phyloP scores from a whole-genome alignment of 2,888 invertebrate genomes.

The Silvanus unidentatus region DNA sequence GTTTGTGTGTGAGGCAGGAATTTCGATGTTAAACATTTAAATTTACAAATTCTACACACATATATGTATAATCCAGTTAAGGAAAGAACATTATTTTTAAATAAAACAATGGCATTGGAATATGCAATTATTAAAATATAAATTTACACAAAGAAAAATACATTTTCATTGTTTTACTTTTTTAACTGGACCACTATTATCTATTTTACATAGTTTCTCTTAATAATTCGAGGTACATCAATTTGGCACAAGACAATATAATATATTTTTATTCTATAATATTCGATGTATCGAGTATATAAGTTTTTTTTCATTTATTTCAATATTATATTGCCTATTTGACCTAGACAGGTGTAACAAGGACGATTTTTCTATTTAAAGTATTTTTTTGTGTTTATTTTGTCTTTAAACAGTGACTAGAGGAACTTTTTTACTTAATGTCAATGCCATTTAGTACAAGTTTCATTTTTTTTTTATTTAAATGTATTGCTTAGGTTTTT shows the following conservation, averaged over 20 bases:
- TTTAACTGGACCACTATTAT: constrained; percentile 20
- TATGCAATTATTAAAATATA: neutral
- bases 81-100: neutral
- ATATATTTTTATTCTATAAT: constrained; percentile 19
- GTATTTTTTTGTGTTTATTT: constrained; percentile 4
- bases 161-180: neutral
- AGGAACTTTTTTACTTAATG: constrained; percentile 29
- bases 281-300: constrained; percentile 11
- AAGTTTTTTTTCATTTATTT: neutral
- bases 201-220: constrained; percentile 26
- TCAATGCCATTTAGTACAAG: constrained; percentile 36
- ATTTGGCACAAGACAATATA: constrained; percentile 63
- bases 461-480: neutral
- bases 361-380: neutral
- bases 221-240: constrained; percentile 62
- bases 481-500: constrained; percentile 32
- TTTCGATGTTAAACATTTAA: constrained; percentile 45
- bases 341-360: neutral
- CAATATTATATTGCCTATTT: constrained; percentile 5
- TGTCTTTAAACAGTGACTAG: constrained; percentile 42
- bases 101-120: neutral
- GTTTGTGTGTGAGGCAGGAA: constrained; percentile 29
- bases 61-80: neutral
- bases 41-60: constrained; percentile 15
- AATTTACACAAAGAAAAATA: constrained; percentile 5